phyloP scores from a whole-genome alignment of 2,113 vertebrate genomes.

The Promerops cafer region DNA sequence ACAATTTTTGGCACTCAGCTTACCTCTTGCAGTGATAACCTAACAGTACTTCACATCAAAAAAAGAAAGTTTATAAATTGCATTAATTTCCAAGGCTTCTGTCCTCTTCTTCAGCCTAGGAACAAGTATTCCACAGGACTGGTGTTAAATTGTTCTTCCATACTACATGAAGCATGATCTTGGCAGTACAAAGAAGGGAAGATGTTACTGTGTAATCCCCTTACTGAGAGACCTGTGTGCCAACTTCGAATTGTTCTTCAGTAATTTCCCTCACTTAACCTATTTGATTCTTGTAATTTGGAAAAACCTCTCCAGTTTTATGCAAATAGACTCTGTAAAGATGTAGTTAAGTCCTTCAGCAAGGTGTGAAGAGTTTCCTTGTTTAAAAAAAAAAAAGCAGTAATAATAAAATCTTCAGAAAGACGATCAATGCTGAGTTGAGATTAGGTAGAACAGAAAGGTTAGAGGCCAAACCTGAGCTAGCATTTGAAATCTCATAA shows the following conservation, averaged over 20 bases:
- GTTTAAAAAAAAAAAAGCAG: neutral
- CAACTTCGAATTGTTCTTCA: neutral
- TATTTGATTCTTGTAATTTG: neutral
- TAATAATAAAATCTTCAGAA: neutral
- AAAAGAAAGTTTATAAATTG: neutral
- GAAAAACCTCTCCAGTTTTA: neutral
- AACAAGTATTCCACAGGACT: neutral
- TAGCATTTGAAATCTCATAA: neutral
- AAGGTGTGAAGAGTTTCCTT: neutral
- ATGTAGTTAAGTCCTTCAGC: neutral
- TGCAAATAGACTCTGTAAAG: neutral
- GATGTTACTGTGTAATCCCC: neutral
- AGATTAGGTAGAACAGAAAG: neutral
- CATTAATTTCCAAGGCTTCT: neutral
- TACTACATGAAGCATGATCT: neutral
- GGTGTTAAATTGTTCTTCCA: neutral
- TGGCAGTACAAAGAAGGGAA: neutral
- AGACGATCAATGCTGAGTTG: neutral
- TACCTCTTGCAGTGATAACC: fast-evolving
- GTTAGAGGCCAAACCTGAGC: neutral
- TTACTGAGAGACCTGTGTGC: neutral
- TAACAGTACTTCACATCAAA: neutral
- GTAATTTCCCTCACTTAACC: neutral
- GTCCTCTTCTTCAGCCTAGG: neutral
- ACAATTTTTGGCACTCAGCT: neutral